Evolutionary conservation across 2,888 invertebrate genomes (phyloP).

Genomic region (Iphiclides podalirius): DNA sequence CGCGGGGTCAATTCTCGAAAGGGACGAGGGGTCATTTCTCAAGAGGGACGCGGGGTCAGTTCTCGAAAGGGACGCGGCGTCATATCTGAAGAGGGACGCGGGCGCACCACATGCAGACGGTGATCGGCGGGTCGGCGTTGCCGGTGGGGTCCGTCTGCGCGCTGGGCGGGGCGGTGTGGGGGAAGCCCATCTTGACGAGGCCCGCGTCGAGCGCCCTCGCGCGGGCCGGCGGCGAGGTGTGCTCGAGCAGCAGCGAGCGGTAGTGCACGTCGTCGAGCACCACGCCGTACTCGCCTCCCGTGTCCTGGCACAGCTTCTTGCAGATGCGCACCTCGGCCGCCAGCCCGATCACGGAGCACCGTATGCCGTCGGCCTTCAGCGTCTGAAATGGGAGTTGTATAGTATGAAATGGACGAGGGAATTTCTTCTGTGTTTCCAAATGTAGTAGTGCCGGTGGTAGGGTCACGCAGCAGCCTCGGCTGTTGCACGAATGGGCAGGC

Average conservation of each 20-base stretch:
- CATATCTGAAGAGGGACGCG: no score
- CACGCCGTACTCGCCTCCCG: conserved; percentile 92
- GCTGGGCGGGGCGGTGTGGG: conserved; percentile 85
- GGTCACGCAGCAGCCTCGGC: no score
- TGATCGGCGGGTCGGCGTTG: conserved; percentile 83
- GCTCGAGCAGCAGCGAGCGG: conserved; percentile 77
- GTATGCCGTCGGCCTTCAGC: conserved; percentile 89
- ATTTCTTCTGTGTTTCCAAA: no score
- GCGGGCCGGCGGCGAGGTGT: conserved; percentile 81
- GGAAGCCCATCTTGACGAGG: conserved; percentile 98
- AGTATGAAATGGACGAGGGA: no score
- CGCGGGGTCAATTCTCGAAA: no score
- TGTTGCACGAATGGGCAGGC: no score
- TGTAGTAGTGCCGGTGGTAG: no score
- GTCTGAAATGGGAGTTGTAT: no score
- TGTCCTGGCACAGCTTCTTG: conserved; percentile 90
- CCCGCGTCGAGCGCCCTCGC: conserved; percentile 84
- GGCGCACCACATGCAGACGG: conserved; percentile 93
- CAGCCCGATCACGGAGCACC: conserved; percentile 96
- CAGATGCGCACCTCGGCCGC: conserved; percentile 97
- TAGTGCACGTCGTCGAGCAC: conserved; percentile 89
- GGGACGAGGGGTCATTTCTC: no score
- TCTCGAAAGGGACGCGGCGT: no score
- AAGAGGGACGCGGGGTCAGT: no score
- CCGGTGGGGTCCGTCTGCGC: conserved; percentile 56